Percentiles rank a stretch among this genome's conserved stretches.
Conservation (phyloP, 1,140 invertebrate species). For the Drosophila subobscura region DNA sequence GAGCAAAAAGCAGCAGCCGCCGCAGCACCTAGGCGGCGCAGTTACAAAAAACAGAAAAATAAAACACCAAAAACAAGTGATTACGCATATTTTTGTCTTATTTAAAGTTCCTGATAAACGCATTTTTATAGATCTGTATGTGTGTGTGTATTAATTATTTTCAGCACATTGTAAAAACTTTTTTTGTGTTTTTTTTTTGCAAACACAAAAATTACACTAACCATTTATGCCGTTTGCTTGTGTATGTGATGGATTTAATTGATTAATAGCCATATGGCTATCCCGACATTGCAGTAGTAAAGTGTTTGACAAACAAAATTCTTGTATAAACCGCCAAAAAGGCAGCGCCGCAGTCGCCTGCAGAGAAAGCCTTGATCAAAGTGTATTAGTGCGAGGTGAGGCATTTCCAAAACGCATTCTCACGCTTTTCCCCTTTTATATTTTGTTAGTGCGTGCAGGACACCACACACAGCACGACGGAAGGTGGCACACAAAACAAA, state of each 20-base stretch:
- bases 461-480: too few relatives aligned
- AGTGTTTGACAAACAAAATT: conserved; percentile 51
- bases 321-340: conserved; percentile 71
- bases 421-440: neutral
- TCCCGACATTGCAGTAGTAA: neutral
- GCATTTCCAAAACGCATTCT: neutral
- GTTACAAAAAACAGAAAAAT: conserved; percentile 32
- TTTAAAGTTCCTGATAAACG: conserved; percentile 20
- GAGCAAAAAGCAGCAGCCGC: conserved; percentile 35
- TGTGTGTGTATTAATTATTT: too few relatives aligned
- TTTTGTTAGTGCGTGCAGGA: too few relatives aligned
- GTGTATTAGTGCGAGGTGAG: too few relatives aligned
- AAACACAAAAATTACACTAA: conserved; percentile 16
- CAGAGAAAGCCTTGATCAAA: conserved; percentile 45
- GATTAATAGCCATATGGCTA: conserved; percentile 29
- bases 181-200: conserved; percentile 3
- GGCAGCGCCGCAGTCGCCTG: conserved; percentile 26
- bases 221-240: conserved; percentile 13
- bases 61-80: conserved; percentile 52
- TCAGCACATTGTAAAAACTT: conserved; percentile 17
- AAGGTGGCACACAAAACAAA: too few relatives aligned
- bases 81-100: conserved; percentile 52
- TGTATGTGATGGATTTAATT: conserved; percentile 25
- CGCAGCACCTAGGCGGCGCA: conserved; percentile 16
- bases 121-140: conserved; percentile 6